These are phyloP conservation scores for Neodiprion pinetum DNA, from an alignment of 1,140 invertebrate genomes.

Conservation along the genomic window DNA sequence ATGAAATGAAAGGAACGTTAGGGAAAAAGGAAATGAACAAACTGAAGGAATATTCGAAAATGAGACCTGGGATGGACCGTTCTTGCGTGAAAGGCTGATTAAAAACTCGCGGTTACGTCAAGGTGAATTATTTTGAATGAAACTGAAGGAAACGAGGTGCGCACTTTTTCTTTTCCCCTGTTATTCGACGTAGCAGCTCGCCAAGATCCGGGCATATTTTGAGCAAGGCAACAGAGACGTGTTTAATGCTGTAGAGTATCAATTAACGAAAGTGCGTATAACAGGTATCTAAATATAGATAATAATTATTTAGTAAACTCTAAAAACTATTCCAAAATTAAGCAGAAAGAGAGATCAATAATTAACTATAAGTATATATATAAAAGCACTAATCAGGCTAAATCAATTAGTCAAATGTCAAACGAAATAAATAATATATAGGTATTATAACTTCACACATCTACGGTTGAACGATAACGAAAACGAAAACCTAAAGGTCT, in stretches of 20 bases:
- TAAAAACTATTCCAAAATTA: not conserved
- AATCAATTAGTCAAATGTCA: not conserved
- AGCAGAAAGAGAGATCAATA: not conserved
- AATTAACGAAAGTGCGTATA: too few species aligned
- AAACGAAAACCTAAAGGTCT: not conserved
- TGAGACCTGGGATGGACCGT: not conserved
- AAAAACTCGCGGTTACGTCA: not conserved
- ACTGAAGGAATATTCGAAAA: not conserved
- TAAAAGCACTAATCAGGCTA: not conserved
- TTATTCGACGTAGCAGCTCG: too few species aligned
- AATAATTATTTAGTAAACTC: not conserved
- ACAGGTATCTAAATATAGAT: too few species aligned
- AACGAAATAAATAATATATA: not conserved
- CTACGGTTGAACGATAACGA: not conserved
- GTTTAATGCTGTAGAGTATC: too few species aligned
- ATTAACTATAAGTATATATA: not conserved
- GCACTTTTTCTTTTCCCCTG: too few species aligned
- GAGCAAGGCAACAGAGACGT: too few species aligned
- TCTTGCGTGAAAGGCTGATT: not conserved
- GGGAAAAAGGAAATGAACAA: not conserved
- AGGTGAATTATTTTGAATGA: too few species aligned
- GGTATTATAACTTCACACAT: not conserved
- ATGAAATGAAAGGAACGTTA: not conserved
- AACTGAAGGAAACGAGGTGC: too few species aligned
- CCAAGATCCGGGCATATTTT: too few species aligned